Conservation (phyloP, 2,888 invertebrate species). For the Anodontia alba region DNA sequence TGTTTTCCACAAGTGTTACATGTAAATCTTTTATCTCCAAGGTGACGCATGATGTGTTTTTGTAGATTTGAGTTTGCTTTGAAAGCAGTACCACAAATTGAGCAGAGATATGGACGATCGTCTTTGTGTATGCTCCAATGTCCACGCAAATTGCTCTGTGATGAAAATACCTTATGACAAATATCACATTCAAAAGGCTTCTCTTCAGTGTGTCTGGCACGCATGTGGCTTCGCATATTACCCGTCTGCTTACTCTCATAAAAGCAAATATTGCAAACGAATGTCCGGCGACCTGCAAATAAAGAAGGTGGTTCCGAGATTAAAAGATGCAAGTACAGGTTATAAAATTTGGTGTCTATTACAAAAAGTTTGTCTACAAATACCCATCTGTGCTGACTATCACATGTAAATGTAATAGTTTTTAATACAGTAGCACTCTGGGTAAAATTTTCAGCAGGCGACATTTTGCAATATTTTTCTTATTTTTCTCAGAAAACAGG, state of each 20-base stretch:
- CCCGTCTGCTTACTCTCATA: conserved; percentile 13
- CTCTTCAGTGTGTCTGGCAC: neutral
- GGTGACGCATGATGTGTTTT: neutral
- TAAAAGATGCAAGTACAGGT: neutral
- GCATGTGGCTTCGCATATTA: conserved; percentile 11
- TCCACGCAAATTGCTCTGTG: conserved; percentile 2
- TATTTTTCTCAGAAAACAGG: too few relatives aligned
- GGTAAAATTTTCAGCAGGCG: too few relatives aligned
- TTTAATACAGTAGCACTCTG: too few relatives aligned
- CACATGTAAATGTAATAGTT: too few relatives aligned
- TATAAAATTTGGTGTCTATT: too few relatives aligned
- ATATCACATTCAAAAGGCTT: conserved; percentile 1
- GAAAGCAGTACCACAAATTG: neutral
- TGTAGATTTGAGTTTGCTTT: neutral
- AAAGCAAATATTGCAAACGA: neutral
- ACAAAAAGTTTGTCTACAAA: too few relatives aligned
- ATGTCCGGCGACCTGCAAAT: neutral
- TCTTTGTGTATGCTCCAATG: conserved; percentile 13
- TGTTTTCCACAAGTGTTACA: neutral
- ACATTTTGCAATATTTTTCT: too few relatives aligned
- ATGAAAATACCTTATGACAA: neutral
- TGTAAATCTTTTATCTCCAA: neutral
- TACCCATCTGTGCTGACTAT: too few relatives aligned
- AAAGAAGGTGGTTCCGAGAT: conserved; percentile 14
- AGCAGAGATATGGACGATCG: neutral